These are phyloP conservation scores for Epicauta chinensis DNA, from an alignment of 1,140 invertebrate genomes.

Conservation along the genomic window DNA sequence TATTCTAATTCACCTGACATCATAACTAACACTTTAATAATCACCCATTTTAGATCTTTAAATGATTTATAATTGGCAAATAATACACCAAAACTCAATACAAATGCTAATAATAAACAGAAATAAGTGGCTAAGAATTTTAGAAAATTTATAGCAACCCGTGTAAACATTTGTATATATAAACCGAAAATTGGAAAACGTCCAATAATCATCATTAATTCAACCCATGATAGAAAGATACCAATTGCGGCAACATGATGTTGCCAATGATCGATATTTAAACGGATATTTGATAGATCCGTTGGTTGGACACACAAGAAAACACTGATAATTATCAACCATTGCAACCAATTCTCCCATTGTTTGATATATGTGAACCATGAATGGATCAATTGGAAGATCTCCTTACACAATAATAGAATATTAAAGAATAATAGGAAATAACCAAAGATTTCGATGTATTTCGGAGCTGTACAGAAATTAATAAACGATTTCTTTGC, in stretches of 20 bases:
- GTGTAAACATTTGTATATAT: constrained; percentile 81
- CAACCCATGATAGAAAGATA: constrained; percentile 70
- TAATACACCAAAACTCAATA: constrained; percentile 68
- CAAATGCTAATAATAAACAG: constrained; percentile 72
- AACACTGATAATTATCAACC: constrained; percentile 64
- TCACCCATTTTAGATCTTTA: constrained; percentile 50
- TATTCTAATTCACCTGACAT: constrained; percentile 82
- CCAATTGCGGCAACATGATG: constrained; percentile 72
- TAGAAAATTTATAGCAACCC: constrained; percentile 75
- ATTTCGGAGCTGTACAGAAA: constrained; percentile 44
- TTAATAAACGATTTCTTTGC: constrained; percentile 7
- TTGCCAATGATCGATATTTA: constrained; percentile 56
- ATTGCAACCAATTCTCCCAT: constrained; percentile 81
- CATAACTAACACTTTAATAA: constrained; percentile 80
- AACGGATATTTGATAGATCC: constrained; percentile 27
- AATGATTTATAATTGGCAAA: constrained; percentile 71
- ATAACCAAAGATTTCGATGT: constrained; percentile 50
- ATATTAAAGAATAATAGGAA: constrained; percentile 56
- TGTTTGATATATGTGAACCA: constrained; percentile 63
- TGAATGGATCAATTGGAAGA: constrained; percentile 65
- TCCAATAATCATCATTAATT: constrained; percentile 77
- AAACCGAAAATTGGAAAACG: constrained; percentile 78
- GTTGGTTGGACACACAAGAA: constrained; percentile 53
- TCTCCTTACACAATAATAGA: constrained; percentile 59
- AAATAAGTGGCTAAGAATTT: constrained; percentile 75